Evolutionary conservation across 2,797 vertebrate genomes (phyloP).

Genomic region (Tangara arthus): DNA sequence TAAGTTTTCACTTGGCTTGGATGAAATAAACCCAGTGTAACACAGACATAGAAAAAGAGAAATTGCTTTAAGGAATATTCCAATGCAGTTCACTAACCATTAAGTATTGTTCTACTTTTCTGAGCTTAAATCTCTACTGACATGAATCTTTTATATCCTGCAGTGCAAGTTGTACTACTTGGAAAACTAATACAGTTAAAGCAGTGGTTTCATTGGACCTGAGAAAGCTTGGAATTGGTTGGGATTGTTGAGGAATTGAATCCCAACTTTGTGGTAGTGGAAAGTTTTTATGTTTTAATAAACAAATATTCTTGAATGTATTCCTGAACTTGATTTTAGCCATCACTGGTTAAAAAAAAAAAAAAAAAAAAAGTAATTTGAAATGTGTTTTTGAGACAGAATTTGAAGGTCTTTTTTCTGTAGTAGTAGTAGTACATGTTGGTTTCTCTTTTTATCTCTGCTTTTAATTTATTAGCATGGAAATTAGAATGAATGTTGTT

Average conservation of each 20-base stretch:
- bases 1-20: background rate
- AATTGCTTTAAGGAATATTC: slow-evolving; percentile 44
- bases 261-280: background rate
- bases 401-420: background rate
- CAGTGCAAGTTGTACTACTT: slow-evolving; percentile 41
- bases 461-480: background rate
- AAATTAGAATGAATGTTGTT: background rate
- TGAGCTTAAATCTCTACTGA: slow-evolving; percentile 48
- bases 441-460: background rate
- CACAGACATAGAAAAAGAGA: background rate
- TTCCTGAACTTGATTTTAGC: background rate
- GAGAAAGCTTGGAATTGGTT: background rate
- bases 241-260: background rate
- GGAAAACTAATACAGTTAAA: slow-evolving; percentile 15
- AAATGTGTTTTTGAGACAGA: background rate
- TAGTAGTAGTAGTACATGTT: background rate
- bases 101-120: slow-evolving; percentile 33
- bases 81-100: slow-evolving; percentile 35
- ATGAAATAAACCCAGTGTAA: background rate
- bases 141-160: slow-evolving; percentile 49
- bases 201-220: slow-evolving; percentile 6
- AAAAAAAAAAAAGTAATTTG: background rate
- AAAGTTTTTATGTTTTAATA: background rate
- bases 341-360: background rate
- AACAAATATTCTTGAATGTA: background rate